Base-by-base conservation (phyloP, 2,888 invertebrate species). In the Drosophila paranaensis region DNA sequence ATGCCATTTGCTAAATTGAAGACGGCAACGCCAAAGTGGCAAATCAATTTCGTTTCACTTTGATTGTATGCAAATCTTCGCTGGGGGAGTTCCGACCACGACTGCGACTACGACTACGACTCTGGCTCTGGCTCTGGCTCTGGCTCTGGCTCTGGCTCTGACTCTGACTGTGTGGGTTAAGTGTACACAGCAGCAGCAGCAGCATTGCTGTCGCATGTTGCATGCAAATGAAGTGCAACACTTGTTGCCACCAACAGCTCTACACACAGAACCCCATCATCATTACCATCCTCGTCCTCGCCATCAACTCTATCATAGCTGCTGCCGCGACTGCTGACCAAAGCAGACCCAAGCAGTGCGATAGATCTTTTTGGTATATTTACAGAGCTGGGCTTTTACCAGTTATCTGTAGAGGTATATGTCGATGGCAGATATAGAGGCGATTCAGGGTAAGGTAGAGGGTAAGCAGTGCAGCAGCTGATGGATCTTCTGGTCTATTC, bases 51-150 rank as follows among this genome's bases (percentile, higher is more conserved):
- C 72, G 83, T 71, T 77, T 77, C 83, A 81, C 81, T 86, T 81
- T 83, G 88, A 88, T 88, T 84, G 88, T 85, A 85, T 88, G 84
- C 84, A 88, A 85, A 85, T 85, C 84, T 85, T 66, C 46, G 74
- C 78, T 65, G 60, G 61, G 74, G 82, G 79, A 67, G 63, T 63
- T 50, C 55, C 56, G 20, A 20, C 20, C 20, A 20, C 20, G 20
- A 20, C 20, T 20, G 2, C 20, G 20, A 20, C 27, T 27, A 2
- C 4, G 67, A 71, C 57, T 48, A 46, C 9, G 14, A 6, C 45
- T 43, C 42, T 16, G 11, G 4, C 45, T 43, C 10, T 9, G 11
- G 4, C 11, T 16, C 35, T 11, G 35, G 3, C 35, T 37, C 16
- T 20, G 42, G 11, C 4, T 30, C n/a, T 3, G 5, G 27, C 6